Conservation (phyloP, 2,888 invertebrate genomes). For the Axea sp. region DNA sequence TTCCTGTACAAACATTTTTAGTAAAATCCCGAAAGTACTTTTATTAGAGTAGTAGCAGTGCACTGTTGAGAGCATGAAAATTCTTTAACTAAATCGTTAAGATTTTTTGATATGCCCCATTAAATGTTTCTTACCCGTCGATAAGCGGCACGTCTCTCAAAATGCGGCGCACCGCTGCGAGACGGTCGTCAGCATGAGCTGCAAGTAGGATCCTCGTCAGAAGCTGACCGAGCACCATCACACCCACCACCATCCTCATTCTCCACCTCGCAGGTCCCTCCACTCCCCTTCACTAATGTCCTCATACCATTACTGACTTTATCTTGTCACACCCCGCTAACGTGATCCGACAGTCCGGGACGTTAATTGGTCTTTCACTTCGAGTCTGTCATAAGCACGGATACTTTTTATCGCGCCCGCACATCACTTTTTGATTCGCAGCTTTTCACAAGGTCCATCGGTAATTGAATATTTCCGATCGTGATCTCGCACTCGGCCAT, state of each 20-base stretch:
- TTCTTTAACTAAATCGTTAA: too few relatives aligned
- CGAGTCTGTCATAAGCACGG: slow-evolving; percentile 5
- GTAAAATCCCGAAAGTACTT: too few relatives aligned
- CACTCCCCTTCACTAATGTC: slow-evolving; percentile 75
- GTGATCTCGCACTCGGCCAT: slow-evolving; percentile 3
- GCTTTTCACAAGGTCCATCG: slow-evolving; percentile 26
- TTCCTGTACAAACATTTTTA: too few relatives aligned
- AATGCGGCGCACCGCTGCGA: slow-evolving; percentile 76
- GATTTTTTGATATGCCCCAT: too few relatives aligned
- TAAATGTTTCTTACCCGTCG: slow-evolving; percentile 72
- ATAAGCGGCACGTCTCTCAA: slow-evolving; percentile 75
- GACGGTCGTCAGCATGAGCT: slow-evolving; percentile 76
- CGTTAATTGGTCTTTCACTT: slow-evolving; percentile 17
- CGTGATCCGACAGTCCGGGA: slow-evolving; percentile 12
- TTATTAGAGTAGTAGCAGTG: too few relatives aligned
- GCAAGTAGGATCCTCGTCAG: slow-evolving; percentile 77
- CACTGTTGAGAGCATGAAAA: too few relatives aligned
- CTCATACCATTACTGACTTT: slow-evolving; percentile 75
- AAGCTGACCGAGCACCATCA: slow-evolving; percentile 78
- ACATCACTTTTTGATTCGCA: slow-evolving; percentile 22
- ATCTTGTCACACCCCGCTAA: slow-evolving; percentile 60
- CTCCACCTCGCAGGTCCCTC: slow-evolving; percentile 77
- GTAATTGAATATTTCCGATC: not conserved
- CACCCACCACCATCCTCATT: slow-evolving; percentile 79
- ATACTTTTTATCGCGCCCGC: slow-evolving; percentile 1